These are phyloP conservation scores for Eugnorisma glareosa DNA, from an alignment of 2,888 invertebrate species.

Conservation along the genomic window DNA sequence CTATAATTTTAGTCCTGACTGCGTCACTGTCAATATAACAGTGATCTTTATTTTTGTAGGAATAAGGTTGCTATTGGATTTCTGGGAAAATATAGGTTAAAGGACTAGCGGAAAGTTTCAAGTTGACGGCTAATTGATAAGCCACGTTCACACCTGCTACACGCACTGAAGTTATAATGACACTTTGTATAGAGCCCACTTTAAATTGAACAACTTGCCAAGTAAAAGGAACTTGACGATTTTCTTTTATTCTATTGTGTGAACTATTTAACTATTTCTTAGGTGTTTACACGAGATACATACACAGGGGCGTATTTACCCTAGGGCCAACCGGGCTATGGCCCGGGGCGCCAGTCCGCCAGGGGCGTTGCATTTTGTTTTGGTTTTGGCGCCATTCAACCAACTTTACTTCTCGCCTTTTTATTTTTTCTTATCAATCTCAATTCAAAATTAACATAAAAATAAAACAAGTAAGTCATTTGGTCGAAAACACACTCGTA, in stretches of 20 bases:
- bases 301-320: too few species aligned
- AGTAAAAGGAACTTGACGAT: slow-evolving; percentile 30
- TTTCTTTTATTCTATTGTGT: slow-evolving; percentile 17
- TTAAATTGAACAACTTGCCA: slow-evolving; percentile 28
- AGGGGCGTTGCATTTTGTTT: too few species aligned
- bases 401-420: too few species aligned
- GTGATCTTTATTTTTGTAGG: background rate
- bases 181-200: slow-evolving; percentile 24
- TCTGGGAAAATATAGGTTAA: background rate
- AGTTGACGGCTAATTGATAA: slow-evolving; percentile 42
- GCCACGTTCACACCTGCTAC: slow-evolving; percentile 41
- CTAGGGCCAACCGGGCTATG: too few species aligned
- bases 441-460: too few species aligned
- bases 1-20: background rate
- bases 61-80: background rate
- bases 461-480: too few species aligned
- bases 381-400: too few species aligned
- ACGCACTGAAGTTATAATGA: slow-evolving; percentile 36
- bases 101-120: slow-evolving; percentile 8
- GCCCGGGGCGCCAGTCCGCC: too few species aligned
- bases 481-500: too few species aligned
- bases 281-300: background rate
- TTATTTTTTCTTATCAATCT: too few species aligned
- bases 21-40: background rate
- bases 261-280: too few species aligned